Base-by-base conservation (phyloP, 2,888 invertebrate genomes). In the Phaonia tiefii region DNA sequence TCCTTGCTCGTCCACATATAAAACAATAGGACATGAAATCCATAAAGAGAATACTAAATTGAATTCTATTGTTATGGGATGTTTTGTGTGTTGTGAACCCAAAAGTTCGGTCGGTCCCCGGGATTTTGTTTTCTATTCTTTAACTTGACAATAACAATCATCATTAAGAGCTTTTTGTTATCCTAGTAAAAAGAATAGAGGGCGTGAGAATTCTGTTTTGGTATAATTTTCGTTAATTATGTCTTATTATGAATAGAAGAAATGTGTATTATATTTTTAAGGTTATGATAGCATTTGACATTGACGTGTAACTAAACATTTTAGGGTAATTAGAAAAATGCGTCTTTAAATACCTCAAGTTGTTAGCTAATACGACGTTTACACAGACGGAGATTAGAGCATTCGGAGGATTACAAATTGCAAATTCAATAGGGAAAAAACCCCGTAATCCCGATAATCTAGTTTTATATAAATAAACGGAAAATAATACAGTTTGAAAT, bases 21-120 rank as follows among this genome's bases (percentile, higher is more conserved):
- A 60, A 60, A 60, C 60, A 60, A 60, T 60, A 31, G n/a, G 17
- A 11, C 39, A 17, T 31, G 67, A 78, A 74, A 75, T 75, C 78
- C 81, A 75, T 78, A 81, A 81, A 81, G 67, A 78, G 81, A 81
- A 81, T 78, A 78, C 78, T 69, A 78, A 78, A 81, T 81, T 81
- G 60, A 78, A 81, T 75, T 78, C 75, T 75, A 75, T 72, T 75
- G 67, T 75, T 77, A 15, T 49, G 37, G 26, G 17, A 1, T 31
- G 17, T 39, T 60, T n/a, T 63, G 44, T 46, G n/a, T n/a, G 31
- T 31, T 31, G 31, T 8, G 31, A 31, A 8, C 51, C n/a, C 17
- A 37, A 60, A 60, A 60, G 60, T 60, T 60, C 11, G 15, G 17
- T 15, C 60, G 37, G 20, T 31, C 3, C 37, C 37, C 37, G 31